Base-by-base conservation (phyloP, 2,797 vertebrate species). In the Sebastes trivittatus region DNA sequence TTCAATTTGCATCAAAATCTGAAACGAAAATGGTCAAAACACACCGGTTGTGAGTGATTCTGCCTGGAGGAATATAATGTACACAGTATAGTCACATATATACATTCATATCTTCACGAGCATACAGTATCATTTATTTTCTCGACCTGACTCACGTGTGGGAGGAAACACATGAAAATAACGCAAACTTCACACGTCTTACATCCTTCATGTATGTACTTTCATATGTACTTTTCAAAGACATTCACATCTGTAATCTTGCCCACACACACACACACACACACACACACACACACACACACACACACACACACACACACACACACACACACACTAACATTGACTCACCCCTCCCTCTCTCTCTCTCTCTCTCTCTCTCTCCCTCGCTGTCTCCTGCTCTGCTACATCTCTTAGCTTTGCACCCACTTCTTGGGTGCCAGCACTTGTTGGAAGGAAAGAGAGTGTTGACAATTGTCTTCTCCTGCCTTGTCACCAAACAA, bases 381-480 rank as follows among this genome's bases (percentile, higher is more conserved):
- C 7, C 27, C 49, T 30, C 67, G 20, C 59, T 76, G 13, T 80
- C 82, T 89, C 65, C 67, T 46, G 52, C 80, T 89, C 82, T 80
- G 84, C 77, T 78, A 77, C 84, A 81, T 88, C 77, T 90, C 83
- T 85, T 78, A 90, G 86, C 87, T 88, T 82, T 87, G 81, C 90
- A 85, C 87, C 81, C 81, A 73, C 83, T 90, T 86, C 77, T 80
- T 90, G 83, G 84, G 75, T 93, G 90, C 89, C 85, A 88, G 87
- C 88, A 88, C 91, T 94, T 94, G 91, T 95, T 94, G 92, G 89
- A 93, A 92, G 86, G 79, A 75, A 88, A 84, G 87, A 92, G 42
- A 91, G 92, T 94, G 95, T 95, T 95, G 94, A 95, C 94, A 94
- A 93, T 94, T 93, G 93, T 92, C 92, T 93, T 92, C 92, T 92